A percentile compares a stretch with the other conserved stretches of the same genome.
Conservation (phyloP, 37 sponge, comb jelly and placozoan species). For the Chondrilla cf. caribensis region DNA sequence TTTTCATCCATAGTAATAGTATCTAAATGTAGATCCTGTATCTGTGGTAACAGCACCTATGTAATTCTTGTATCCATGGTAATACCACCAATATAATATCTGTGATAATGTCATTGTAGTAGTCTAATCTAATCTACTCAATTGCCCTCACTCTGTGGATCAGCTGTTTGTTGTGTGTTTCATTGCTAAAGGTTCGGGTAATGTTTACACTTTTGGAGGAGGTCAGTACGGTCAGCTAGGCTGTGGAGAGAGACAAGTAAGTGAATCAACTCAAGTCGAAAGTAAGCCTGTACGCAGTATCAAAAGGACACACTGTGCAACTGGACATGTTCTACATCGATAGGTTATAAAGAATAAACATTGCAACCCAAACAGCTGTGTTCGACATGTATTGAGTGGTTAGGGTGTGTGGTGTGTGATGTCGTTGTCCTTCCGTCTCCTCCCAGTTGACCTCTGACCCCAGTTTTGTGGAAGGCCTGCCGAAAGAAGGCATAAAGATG, state of each 20-base stretch:
- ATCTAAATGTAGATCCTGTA: too few species aligned
- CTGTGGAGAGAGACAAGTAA: background rate
- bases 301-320: background rate
- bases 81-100: too few species aligned
- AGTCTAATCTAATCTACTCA: too few species aligned
- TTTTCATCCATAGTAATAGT: too few species aligned
- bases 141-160: too few species aligned
- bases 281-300: background rate
- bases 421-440: background rate
- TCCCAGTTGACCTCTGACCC: background rate
- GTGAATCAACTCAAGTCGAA: background rate
- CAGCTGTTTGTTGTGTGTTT: background rate
- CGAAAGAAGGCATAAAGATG: background rate
- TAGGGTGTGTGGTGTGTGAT: background rate
- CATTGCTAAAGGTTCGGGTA: background rate
- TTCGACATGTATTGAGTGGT: too few species aligned
- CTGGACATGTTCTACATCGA: too few species aligned
- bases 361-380: too few species aligned
- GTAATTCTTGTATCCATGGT: background rate
- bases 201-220: background rate
- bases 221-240: conserved; percentile 11
- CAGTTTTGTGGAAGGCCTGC: background rate
- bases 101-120: too few species aligned
- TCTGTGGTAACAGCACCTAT: too few species aligned
- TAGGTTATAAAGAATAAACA: too few species aligned